Percentiles rank a stretch among this genome's conserved stretches.
phyloP scores from a whole-genome alignment of 2,797 vertebrate species.

The Aldrovandia affinis region DNA sequence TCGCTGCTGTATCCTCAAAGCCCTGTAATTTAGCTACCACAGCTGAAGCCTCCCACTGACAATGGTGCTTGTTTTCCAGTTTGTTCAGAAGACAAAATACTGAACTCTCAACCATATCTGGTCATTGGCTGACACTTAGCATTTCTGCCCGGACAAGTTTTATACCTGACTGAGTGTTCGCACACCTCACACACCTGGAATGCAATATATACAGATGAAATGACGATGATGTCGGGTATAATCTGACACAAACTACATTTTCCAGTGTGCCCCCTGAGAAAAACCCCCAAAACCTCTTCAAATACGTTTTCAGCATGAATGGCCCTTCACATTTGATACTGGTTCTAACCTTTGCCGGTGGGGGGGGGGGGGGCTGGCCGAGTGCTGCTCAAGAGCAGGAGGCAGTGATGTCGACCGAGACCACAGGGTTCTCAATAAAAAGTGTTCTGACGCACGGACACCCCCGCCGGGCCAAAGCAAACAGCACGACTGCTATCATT shows the following conservation, averaged over 20 bases:
- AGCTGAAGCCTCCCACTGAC: constrained; percentile 12
- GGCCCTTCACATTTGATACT: neutral
- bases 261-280: neutral
- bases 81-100: neutral
- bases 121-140: constrained; percentile 14
- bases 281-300: neutral
- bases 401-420: constrained; percentile 3
- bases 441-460: constrained; percentile 25
- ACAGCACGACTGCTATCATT: constrained; percentile 27
- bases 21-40: constrained; percentile 8
- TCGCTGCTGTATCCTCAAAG: neutral
- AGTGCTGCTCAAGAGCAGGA: constrained; percentile 32
- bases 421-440: neutral
- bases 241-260: constrained; percentile 21
- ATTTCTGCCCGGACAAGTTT: constrained; percentile 29
- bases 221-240: constrained; percentile 12
- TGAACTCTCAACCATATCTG: neutral
- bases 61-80: constrained; percentile 14
- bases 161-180: constrained; percentile 14
- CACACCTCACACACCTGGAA: constrained; percentile 26
- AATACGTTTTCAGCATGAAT: constrained; percentile 2
- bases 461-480: constrained; percentile 24
- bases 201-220: constrained; percentile 17
- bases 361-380: neutral
- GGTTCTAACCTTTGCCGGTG: neutral